Percentiles rank a stretch among this genome's conserved stretches.
Evolutionary conservation across 2,797 vertebrate species (phyloP).

Genomic region (Falco novaeseelandiae): DNA sequence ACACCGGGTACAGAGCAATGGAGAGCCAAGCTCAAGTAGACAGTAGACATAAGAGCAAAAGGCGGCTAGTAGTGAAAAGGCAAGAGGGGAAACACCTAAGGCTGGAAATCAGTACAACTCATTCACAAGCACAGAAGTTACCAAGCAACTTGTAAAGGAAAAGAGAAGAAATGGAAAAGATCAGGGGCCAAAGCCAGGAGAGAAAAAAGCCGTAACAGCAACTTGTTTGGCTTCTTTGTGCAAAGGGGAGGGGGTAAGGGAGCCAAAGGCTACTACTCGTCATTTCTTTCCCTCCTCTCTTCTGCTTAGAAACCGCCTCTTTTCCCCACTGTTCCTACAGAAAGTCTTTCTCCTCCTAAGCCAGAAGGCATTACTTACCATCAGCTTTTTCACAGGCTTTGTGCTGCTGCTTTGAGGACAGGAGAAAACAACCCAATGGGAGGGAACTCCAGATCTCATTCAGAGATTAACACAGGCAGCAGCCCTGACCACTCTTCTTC

Average conservation of each 20-base stretch:
- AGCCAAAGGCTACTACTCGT: neutral
- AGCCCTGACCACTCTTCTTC: neutral
- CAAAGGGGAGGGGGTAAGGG: rapidly evolving
- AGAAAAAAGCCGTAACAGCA: neutral
- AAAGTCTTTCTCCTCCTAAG: neutral
- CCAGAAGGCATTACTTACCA: neutral
- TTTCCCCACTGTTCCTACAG: neutral
- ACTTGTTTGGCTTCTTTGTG: neutral
- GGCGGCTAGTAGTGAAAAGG: neutral
- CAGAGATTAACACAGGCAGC: neutral
- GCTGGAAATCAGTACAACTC: neutral
- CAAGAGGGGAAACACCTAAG: neutral
- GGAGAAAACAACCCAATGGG: neutral
- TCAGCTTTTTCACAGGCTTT: neutral
- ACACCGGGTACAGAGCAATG: neutral
- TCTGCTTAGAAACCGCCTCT: neutral
- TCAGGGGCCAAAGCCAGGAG: neutral
- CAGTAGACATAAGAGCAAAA: neutral
- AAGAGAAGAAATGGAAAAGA: neutral
- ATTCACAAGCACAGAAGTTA: rapidly evolving
- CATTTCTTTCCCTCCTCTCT: neutral
- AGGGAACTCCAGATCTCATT: neutral
- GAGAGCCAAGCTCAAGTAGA: rapidly evolving
- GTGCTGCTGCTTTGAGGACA: neutral
- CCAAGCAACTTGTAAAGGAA: neutral